A percentile compares a stretch with the other conserved stretches of the same genome.
Evolutionary conservation across 2,888 invertebrate genomes (phyloP).

Genomic region (Listrodromus nycthemerus): DNA sequence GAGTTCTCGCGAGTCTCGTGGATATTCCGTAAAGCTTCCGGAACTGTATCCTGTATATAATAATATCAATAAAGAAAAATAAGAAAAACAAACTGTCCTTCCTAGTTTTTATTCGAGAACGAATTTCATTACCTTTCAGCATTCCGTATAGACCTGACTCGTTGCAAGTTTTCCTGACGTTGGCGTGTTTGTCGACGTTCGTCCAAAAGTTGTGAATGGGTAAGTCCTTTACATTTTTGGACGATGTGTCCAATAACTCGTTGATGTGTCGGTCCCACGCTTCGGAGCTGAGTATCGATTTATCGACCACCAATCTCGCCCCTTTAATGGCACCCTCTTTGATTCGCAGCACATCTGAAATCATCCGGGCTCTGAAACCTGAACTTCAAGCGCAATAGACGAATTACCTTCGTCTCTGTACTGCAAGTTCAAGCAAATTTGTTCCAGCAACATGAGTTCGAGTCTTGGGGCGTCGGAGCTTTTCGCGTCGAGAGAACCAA

Average conservation of each 20-base stretch:
- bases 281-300: conserved; percentile 69
- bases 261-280: conserved; percentile 73
- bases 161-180: conserved; percentile 64
- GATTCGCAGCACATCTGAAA: conserved; percentile 71
- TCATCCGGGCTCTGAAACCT: conserved; percentile 7
- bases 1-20: conserved; percentile 45
- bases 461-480: conserved; percentile 66
- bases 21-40: conserved; percentile 56
- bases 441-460: conserved; percentile 70
- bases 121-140: conserved; percentile 67
- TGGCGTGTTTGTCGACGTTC: conserved; percentile 47
- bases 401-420: conserved; percentile 73
- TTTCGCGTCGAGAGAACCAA: conserved; percentile 69
- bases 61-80: neutral
- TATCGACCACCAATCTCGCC: conserved; percentile 59
- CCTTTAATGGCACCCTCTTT: conserved; percentile 66
- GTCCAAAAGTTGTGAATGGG: conserved; percentile 66
- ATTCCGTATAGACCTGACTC: conserved; percentile 69
- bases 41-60: conserved; percentile 63
- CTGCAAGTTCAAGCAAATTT: conserved; percentile 67
- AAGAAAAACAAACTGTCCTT: neutral
- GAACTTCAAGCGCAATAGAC: neutral
- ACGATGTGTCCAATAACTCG: conserved; percentile 62
- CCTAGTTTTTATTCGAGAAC: neutral
- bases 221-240: conserved; percentile 32